A percentile compares a stretch with the other conserved stretches of the same genome.
Conservation (phyloP, 1,140 invertebrate genomes). For the Chrysomallon squamiferum region DNA sequence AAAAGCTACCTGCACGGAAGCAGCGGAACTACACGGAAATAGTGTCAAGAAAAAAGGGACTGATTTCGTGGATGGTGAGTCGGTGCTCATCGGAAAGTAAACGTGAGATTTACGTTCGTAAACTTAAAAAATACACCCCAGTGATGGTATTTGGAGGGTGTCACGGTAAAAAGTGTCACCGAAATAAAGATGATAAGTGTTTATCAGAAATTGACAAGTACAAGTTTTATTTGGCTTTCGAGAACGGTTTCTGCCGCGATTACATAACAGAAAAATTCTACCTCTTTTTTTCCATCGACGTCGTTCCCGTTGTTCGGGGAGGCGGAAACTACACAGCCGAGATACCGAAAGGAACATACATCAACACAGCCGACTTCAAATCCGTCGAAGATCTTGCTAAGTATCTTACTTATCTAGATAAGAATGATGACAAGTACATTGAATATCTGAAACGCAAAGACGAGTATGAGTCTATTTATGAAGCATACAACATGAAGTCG, state of each 20-base stretch:
- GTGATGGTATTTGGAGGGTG: background rate
- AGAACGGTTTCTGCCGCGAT: conserved; percentile 84
- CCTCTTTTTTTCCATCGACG: conserved; percentile 11
- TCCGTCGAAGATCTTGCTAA: conserved; percentile 15
- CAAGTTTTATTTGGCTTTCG: conserved; percentile 61
- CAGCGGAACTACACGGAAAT: conserved; percentile 1
- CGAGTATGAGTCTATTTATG: conserved; percentile 3
- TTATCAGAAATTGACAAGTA: background rate
- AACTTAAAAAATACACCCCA: conserved; percentile 1
- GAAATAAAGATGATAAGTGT: background rate
- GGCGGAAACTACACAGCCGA: background rate
- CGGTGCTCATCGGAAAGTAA: background rate
- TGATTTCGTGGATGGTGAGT: background rate
- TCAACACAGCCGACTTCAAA: conserved; percentile 20
- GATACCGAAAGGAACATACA: conserved; percentile 5
- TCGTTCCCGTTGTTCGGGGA: background rate
- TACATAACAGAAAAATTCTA: conserved; percentile 98
- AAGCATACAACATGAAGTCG: background rate
- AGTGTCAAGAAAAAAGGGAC: conserved; percentile 14
- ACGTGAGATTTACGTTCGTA: background rate
- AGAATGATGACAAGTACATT: conserved; percentile 7
- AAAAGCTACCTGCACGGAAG: background rate
- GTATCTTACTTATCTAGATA: conserved; percentile 4
- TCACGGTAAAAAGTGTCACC: background rate
- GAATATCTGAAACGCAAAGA: conserved; percentile 7